A percentile compares a stretch with the other conserved stretches of the same genome.
Conservation (phyloP, 2,797 vertebrate genomes). For the Malacoraja senta region DNA sequence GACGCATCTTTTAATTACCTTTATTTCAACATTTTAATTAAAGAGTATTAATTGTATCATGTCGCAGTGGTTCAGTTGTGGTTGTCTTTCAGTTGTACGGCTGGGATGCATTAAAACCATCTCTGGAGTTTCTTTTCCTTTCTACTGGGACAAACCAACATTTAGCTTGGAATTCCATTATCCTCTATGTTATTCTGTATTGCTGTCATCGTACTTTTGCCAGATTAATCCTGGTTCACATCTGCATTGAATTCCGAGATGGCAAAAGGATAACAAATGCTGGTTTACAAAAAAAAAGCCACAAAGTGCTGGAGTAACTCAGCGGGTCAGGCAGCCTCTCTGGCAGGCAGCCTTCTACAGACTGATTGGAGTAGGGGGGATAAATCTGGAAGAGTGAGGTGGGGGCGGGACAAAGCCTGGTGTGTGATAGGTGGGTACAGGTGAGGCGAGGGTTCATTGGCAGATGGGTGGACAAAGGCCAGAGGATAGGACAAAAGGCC, state of each 20-base stretch:
- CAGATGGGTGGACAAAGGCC: no score
- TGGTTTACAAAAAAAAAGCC: no score
- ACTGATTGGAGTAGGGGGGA: no score
- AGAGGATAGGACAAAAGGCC: no score
- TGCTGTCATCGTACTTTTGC: neutral
- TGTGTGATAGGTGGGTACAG: no score
- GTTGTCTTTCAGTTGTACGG: neutral
- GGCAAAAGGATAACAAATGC: neutral
- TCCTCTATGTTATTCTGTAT: neutral
- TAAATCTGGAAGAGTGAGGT: no score
- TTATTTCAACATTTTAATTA: constrained; percentile 38
- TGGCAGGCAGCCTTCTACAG: no score
- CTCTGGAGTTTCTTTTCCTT: neutral
- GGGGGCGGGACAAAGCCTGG: no score
- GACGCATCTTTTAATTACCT: constrained; percentile 33
- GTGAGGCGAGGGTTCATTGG: no score
- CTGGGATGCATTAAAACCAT: constrained; percentile 3
- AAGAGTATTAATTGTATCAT: constrained; percentile 30
- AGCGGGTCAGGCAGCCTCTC: no score
- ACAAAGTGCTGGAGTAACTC: no score
- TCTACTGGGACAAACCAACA: constrained; percentile 6
- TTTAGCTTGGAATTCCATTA: constrained; percentile 1
- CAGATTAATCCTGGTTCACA: neutral
- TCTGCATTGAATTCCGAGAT: constrained; percentile 1
- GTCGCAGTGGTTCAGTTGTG: neutral